A percentile compares a stretch with the other conserved stretches of the same genome.
Conservation (phyloP, 1,140 invertebrate species). For the Drosophila truncata region DNA sequence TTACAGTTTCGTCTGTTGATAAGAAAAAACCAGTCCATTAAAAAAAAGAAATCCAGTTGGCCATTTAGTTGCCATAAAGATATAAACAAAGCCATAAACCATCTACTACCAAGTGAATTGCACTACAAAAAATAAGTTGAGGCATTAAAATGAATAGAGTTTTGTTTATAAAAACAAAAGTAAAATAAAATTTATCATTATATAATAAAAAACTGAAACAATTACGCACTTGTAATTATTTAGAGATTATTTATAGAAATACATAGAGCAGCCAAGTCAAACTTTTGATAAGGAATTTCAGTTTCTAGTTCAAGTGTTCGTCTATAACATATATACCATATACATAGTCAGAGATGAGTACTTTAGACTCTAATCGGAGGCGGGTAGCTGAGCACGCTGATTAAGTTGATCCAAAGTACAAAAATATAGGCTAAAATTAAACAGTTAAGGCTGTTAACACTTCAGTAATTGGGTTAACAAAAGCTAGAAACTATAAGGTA, state of each 20-base stretch:
- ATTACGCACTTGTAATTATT: constrained; percentile 16
- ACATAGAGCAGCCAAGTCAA: background rate
- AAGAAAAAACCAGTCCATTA: constrained; percentile 30
- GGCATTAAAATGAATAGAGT: background rate
- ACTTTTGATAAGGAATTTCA: constrained; percentile 54
- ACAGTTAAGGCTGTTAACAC: background rate
- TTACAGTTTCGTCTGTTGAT: constrained; percentile 27
- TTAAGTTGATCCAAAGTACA: constrained; percentile 66
- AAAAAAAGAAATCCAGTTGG: constrained; percentile 49
- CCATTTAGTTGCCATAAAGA: constrained; percentile 30
- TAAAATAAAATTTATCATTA: background rate
- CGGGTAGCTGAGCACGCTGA: constrained; percentile 19
- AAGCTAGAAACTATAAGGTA: background rate
- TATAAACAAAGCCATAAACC: constrained; percentile 47
- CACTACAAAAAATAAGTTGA: constrained; percentile 3
- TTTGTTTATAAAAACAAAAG: background rate
- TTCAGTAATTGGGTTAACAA: background rate
- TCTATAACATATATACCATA: constrained; percentile 1
- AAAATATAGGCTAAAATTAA: constrained; percentile 34
- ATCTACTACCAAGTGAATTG: constrained; percentile 9
- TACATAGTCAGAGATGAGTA: constrained; percentile 32
- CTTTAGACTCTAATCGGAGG: constrained; percentile 60
- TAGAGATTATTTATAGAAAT: background rate
- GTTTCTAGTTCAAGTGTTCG: constrained; percentile 52
- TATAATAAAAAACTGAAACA: background rate